Conservation (phyloP, 2,113 vertebrate species). For the Galeopterus variegatus region DNA sequence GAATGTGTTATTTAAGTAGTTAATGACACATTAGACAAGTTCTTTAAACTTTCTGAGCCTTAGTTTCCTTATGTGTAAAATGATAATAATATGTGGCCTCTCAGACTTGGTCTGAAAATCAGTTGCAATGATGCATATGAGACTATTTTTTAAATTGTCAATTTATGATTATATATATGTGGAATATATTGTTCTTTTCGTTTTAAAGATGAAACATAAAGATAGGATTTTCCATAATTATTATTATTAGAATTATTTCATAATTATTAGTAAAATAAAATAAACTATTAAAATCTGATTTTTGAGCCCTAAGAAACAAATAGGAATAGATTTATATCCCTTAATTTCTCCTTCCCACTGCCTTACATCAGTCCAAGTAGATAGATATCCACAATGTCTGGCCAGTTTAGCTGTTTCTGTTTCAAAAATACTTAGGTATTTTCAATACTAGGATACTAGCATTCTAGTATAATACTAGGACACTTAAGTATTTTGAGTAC, state of each 20-base stretch:
- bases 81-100: neutral
- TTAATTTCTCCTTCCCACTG: neutral
- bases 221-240: neutral
- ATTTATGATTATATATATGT: neutral
- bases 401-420: neutral
- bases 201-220: constrained; percentile 4
- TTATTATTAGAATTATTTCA: neutral
- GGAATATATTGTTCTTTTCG: neutral
- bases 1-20: neutral
- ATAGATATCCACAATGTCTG: neutral
- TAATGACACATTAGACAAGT: neutral
- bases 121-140: neutral
- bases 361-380: neutral
- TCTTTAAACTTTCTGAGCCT: neutral
- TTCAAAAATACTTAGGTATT: neutral
- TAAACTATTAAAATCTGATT: neutral
- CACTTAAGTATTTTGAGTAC: too few relatives aligned
- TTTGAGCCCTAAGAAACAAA: neutral
- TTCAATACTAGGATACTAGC: too few relatives aligned
- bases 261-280: constrained; percentile 38
- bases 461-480: too few relatives aligned
- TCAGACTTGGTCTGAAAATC: neutral
- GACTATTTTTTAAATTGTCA: neutral
- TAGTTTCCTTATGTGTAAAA: neutral
- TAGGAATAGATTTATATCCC: neutral